Evolutionary conservation across 2,888 invertebrate genomes (phyloP).

Genomic region (Leptogaster cylindrica): DNA sequence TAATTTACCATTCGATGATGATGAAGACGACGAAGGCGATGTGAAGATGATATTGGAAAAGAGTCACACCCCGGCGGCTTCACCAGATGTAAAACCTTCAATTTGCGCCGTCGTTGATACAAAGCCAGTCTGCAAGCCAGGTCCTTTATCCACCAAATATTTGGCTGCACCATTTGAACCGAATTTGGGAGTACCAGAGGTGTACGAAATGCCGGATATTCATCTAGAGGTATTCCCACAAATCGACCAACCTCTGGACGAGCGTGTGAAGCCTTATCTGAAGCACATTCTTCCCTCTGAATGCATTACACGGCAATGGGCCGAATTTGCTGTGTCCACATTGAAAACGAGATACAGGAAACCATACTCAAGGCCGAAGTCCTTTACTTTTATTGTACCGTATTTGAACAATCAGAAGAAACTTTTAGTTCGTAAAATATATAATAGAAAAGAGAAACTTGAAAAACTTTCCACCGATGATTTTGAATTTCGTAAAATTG

Average conservation of each 20-base stretch:
- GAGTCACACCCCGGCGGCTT: neutral
- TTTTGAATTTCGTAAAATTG: conserved; percentile 52
- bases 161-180: conserved; percentile 51
- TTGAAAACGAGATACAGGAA: conserved; percentile 43
- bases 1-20: neutral
- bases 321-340: conserved; percentile 60
- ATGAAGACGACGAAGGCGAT: neutral
- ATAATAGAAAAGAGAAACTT: conserved; percentile 56
- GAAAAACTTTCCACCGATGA: conserved; percentile 48
- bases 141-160: conserved; percentile 58
- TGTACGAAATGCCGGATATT: conserved; percentile 59
- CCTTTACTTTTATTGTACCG: conserved; percentile 66
- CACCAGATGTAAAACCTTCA: neutral
- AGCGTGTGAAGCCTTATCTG: conserved; percentile 59
- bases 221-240: conserved; percentile 59
- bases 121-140: conserved; percentile 54
- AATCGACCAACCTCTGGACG: conserved; percentile 55
- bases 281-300: conserved; percentile 58
- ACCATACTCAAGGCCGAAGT: conserved; percentile 55
- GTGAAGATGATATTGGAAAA: neutral
- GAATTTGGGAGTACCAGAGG: conserved; percentile 56
- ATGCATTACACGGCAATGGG: conserved; percentile 60
- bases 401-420: conserved; percentile 67
- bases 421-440: conserved; percentile 64
- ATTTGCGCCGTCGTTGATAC: neutral